phyloP scores from a whole-genome alignment of 2,113 vertebrate species.

The Phrynocephalus versicolor region DNA sequence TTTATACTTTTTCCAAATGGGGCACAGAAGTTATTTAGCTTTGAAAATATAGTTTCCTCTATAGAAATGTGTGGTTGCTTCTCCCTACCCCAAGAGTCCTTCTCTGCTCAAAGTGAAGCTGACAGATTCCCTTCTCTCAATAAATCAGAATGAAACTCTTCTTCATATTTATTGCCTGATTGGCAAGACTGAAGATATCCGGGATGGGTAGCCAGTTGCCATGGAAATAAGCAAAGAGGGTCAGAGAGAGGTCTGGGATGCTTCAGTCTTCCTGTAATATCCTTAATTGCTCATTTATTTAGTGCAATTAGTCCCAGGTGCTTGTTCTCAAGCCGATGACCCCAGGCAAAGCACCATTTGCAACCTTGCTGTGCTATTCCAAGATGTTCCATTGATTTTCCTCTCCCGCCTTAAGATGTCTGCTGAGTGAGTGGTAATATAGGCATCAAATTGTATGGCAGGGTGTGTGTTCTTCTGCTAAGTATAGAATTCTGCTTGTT shows the following conservation, averaged over 20 bases:
- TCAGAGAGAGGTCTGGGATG: slow-evolving; percentile 49
- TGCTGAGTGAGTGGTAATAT: neutral
- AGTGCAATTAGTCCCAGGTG: slow-evolving; percentile 72
- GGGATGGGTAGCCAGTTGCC: slow-evolving; percentile 36
- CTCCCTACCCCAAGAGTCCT: neutral
- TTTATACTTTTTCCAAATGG: neutral
- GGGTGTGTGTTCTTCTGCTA: neutral
- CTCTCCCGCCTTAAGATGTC: neutral
- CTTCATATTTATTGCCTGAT: slow-evolving; percentile 12
- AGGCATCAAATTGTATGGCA: neutral
- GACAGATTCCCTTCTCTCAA: neutral
- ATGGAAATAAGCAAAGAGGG: slow-evolving; percentile 45
- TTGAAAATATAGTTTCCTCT: neutral
- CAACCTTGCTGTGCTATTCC: neutral
- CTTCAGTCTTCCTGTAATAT: slow-evolving; percentile 57
- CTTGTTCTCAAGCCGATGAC: slow-evolving; percentile 18
- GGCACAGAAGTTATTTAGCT: neutral
- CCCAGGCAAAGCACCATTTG: slow-evolving; percentile 17
- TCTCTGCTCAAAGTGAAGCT: neutral
- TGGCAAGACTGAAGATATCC: slow-evolving; percentile 38
- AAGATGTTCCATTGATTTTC: neutral
- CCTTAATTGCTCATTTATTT: slow-evolving; percentile 76
- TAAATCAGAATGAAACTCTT: neutral
- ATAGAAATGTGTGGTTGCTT: neutral
- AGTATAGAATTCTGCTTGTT: neutral